Evolutionary conservation across 1,140 invertebrate species (phyloP), one percentile per base, ranked within the genome.

Genomic region (Teleogryllus occipitalis): DNA sequence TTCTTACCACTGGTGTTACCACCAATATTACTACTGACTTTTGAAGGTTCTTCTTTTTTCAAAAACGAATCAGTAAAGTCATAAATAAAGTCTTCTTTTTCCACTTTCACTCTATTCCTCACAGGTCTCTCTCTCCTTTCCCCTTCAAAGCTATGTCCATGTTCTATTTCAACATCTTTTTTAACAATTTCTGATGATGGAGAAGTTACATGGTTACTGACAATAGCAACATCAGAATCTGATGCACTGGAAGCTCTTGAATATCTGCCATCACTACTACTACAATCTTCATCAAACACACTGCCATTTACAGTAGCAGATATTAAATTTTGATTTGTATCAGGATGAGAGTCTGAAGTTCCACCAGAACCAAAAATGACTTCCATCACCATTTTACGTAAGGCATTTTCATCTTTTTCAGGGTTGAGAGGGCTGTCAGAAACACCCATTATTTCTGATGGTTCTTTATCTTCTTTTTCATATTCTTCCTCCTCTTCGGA

Each of bases 21-120:
- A 39, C 27, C 27, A 39, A 39, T 39, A 39, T 39, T 39, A 39
- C 5, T 39, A 39, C 27, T 39, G 27, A 39, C 27, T 39, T 39
- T 39, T 39, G 27, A 39, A 39, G 27, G 54, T 65, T 65, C 54
- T 65, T 65, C 54, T 65, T 65, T 65, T 7, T 65, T 65, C 76
- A 77, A 8, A 48, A 47, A 77, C 47, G 18, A 48, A 48, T 77
- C 76, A 49, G 76, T 48, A 0, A 91, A 84, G 85, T 92, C 91
- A 83, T 92, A 92, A 79, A 92, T 90, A 84, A 92, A 92, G 85
- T 92, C 91, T 82, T 90, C 89, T 83, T 90, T 89, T 79, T 90
- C 88, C 2, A 87, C 88, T 84, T 90, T 92, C 7, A 90, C 87
- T 75, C 90, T 89, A 83, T 91, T 92, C 49, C 91, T 87, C 12